Evolutionary conservation across 2,888 invertebrate genomes (phyloP).

Genomic region (Sicus ferrugineus): DNA sequence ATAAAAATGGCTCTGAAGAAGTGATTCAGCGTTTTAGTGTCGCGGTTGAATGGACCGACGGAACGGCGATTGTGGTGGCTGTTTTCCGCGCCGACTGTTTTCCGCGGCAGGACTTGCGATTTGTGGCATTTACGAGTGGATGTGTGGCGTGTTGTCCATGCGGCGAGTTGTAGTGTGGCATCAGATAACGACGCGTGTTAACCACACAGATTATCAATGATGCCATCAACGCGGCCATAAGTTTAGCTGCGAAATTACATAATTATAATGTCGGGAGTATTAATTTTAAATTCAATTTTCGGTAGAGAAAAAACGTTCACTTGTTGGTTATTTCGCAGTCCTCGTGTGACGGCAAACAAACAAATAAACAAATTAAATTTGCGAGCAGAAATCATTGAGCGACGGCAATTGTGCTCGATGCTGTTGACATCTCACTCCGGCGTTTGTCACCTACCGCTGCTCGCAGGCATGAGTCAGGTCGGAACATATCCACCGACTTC

Average conservation of each 20-base stretch:
- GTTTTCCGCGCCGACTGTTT: neutral
- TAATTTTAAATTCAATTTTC: constrained; percentile 13
- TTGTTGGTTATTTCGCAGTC: neutral
- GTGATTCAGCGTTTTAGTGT: constrained; percentile 22
- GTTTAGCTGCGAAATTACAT: constrained; percentile 24
- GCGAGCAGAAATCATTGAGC: neutral
- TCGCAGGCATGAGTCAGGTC: neutral
- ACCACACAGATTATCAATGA: constrained; percentile 25
- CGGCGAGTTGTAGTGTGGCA: constrained; percentile 9
- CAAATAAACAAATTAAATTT: neutral
- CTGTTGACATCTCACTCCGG: neutral
- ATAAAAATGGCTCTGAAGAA: constrained; percentile 17
- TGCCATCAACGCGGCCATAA: constrained; percentile 28
- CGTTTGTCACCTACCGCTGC: neutral
- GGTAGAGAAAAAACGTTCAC: neutral
- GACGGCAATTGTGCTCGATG: neutral
- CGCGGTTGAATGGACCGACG: constrained; percentile 1
- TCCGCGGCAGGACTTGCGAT: neutral
- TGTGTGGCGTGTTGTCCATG: neutral
- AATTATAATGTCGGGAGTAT: constrained; percentile 11
- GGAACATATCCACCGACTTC: neutral
- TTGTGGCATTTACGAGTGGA: constrained; percentile 6
- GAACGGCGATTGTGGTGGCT: neutral
- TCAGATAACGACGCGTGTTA: constrained; percentile 30
- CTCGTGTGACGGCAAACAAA: neutral